Percentiles rank a stretch among this genome's conserved stretches.
These are phyloP conservation scores for Neoascia interrupta DNA, from an alignment of 2,888 invertebrate species.

Conservation along the genomic window DNA sequence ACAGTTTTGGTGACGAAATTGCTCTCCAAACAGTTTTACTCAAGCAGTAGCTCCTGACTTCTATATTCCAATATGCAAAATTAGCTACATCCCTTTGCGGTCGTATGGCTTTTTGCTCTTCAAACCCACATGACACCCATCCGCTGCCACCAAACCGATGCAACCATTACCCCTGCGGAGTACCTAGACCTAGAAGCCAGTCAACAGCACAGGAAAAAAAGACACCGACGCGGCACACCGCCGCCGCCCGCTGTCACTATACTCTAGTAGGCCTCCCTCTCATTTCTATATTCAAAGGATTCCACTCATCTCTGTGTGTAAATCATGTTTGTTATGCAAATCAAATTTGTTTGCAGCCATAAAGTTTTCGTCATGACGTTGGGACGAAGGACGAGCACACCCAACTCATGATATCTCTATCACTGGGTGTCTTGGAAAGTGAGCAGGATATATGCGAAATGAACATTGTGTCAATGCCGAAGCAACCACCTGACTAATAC, in stretches of 20 bases:
- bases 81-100: slow-evolving; percentile 60
- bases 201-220: slow-evolving; percentile 24
- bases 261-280: background rate
- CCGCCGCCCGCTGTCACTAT: too few species aligned
- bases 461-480: slow-evolving; percentile 30
- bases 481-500: slow-evolving; percentile 52
- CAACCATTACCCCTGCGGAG: slow-evolving; percentile 40
- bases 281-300: slow-evolving; percentile 24
- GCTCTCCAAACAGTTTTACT: background rate
- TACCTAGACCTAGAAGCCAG: slow-evolving; percentile 11
- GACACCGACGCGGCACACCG: slow-evolving; percentile 2
- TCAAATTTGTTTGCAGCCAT: slow-evolving; percentile 66
- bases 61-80: slow-evolving; percentile 64
- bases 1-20: too few species aligned
- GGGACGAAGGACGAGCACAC: slow-evolving; percentile 12
- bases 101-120: slow-evolving; percentile 58
- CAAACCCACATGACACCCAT: slow-evolving; percentile 13
- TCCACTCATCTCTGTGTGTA: slow-evolving; percentile 33
- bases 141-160: slow-evolving; percentile 1
- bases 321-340: slow-evolving; percentile 67
- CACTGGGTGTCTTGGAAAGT: slow-evolving; percentile 40
- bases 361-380: slow-evolving; percentile 48
- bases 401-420: slow-evolving; percentile 56
- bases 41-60: slow-evolving; percentile 24
- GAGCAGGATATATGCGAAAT: slow-evolving; percentile 22